Conservation (phyloP, 2,113 vertebrate genomes). For the Xiphophorus maculatus region DNA sequence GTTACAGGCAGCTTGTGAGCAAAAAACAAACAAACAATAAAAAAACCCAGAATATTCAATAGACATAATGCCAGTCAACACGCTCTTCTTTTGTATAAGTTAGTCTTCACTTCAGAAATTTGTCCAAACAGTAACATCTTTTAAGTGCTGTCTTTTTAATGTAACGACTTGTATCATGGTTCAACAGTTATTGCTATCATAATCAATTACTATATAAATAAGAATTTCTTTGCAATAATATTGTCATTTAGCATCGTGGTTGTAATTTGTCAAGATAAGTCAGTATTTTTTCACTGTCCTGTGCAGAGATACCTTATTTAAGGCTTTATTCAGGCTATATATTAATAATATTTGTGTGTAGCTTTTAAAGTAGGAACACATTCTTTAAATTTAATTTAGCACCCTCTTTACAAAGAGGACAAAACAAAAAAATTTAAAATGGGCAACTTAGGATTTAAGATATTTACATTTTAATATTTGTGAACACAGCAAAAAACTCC, state of each 20-base stretch:
- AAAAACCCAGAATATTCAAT: not conserved
- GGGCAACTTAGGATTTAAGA: no score
- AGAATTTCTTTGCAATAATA: not conserved
- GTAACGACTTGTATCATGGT: not conserved
- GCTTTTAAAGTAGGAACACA: no score
- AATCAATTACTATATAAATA: not conserved
- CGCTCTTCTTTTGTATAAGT: not conserved
- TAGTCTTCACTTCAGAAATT: no score
- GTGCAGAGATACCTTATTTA: not conserved
- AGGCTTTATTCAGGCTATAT: not conserved
- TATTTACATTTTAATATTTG: no score
- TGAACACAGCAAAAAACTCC: not conserved
- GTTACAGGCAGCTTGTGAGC: no score
- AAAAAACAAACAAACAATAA: no score
- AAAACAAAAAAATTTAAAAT: no score
- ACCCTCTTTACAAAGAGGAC: no score
- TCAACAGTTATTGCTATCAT: not conserved
- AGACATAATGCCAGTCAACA: not conserved
- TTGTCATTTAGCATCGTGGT: not conserved
- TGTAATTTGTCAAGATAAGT: not conserved
- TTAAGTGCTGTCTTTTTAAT: not conserved
- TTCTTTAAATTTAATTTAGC: no score
- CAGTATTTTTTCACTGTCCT: not conserved
- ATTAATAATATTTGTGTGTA: no score
- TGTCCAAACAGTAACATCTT: not conserved